Conservation (phyloP, 1,140 invertebrate species). For the Drosophila gunungcola region DNA sequence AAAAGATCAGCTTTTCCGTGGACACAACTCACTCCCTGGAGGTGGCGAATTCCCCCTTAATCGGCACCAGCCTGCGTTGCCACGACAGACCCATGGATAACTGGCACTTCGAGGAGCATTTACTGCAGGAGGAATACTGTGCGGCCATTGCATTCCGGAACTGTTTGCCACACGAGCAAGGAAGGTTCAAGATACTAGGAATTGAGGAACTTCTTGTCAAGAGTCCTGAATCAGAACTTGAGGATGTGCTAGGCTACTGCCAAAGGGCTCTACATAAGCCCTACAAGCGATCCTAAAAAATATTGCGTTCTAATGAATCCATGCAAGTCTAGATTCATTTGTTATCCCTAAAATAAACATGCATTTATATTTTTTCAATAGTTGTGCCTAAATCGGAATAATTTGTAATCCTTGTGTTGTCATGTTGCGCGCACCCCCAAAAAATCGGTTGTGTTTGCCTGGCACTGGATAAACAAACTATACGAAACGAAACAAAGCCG, state of each 20-base stretch:
- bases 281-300: conserved; percentile 37
- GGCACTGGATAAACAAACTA: conserved; percentile 60
- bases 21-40: conserved; percentile 84
- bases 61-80: conserved; percentile 89
- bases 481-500: conserved; percentile 53
- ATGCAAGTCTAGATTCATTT: conserved; percentile 21
- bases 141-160: conserved; percentile 90
- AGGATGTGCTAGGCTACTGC: conserved; percentile 86
- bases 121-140: conserved; percentile 92
- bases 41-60: conserved; percentile 85
- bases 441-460: conserved; percentile 38
- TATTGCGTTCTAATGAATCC: conserved; percentile 54
- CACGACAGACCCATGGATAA: conserved; percentile 87
- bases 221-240: conserved; percentile 67
- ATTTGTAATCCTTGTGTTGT: conserved; percentile 35
- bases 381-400: conserved; percentile 11
- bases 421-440: conserved; percentile 22
- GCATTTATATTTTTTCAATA: conserved; percentile 28
- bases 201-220: conserved; percentile 86
- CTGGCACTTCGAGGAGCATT: conserved; percentile 95
- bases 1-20: conserved; percentile 90
- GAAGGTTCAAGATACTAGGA: conserved; percentile 85
- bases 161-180: conserved; percentile 45
- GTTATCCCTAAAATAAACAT: conserved; percentile 42
- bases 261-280: conserved; percentile 65